Conservation (phyloP, 2,113 vertebrate genomes). For the Hemiscyllium ocellatum region DNA sequence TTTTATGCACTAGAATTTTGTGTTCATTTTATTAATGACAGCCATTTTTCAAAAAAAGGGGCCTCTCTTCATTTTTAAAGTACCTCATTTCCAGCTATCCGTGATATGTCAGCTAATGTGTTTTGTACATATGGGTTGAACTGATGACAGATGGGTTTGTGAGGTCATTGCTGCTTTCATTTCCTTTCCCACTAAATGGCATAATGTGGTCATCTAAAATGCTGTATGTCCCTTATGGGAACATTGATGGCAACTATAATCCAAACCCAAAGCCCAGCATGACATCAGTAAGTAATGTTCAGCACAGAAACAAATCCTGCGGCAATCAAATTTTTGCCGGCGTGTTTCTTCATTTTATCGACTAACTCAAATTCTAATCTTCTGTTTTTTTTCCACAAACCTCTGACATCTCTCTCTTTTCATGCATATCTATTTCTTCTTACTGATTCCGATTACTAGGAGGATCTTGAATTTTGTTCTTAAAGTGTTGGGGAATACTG, state of each 20-base stretch:
- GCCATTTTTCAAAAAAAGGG: background rate
- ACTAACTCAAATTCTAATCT: background rate
- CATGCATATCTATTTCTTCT: background rate
- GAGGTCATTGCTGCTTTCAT: background rate
- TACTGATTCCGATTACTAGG: background rate
- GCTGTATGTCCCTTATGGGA: background rate
- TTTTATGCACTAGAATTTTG: background rate
- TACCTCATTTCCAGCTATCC: background rate
- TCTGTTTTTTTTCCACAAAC: background rate
- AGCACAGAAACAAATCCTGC: background rate
- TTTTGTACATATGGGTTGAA: background rate
- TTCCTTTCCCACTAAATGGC: background rate
- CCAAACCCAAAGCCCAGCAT: background rate
- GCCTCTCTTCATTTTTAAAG: background rate
- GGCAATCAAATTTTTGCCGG: background rate
- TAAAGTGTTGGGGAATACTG: background rate
- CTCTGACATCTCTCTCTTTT: background rate
- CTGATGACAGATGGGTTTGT: background rate
- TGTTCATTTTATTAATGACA: background rate
- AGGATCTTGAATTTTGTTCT: background rate
- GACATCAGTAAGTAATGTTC: background rate
- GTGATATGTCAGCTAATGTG: background rate
- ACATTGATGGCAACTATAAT: background rate
- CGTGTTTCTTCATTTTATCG: background rate
- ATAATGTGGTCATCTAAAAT: background rate